Evolutionary conservation across 2,113 vertebrate genomes (phyloP).

Genomic region (Promerops cafer): DNA sequence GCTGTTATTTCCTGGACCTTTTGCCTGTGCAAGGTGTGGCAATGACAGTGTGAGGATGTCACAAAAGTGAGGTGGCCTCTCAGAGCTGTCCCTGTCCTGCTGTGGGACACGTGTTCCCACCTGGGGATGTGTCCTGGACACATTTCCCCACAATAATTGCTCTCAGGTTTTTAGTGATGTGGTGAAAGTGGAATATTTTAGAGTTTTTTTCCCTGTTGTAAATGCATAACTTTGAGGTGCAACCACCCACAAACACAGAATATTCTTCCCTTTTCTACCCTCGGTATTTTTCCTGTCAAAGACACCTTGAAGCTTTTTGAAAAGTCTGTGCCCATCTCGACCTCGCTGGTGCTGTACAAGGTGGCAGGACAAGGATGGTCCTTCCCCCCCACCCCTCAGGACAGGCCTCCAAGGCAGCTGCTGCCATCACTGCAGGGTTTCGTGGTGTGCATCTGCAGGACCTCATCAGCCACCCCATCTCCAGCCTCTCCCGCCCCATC

Average conservation of each 20-base stretch:
- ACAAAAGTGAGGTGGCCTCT: background rate
- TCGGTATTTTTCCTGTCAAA: background rate
- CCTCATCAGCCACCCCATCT: background rate
- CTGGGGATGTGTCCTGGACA: background rate
- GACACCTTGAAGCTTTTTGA: background rate
- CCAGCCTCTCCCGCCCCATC: background rate
- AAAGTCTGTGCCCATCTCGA: rapidly evolving
- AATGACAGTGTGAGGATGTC: background rate
- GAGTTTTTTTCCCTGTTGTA: rapidly evolving
- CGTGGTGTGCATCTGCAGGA: background rate
- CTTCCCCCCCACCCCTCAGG: background rate
- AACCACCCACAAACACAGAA: rapidly evolving
- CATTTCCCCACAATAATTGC: background rate
- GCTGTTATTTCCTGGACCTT: background rate
- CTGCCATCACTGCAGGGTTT: background rate
- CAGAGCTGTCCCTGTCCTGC: background rate
- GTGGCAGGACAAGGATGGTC: background rate
- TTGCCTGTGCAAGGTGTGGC: background rate
- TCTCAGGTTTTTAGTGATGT: background rate
- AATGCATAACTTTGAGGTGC: background rate
- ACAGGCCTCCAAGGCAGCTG: background rate
- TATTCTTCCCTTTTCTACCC: background rate
- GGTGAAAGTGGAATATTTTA: background rate
- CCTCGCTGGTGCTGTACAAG: background rate
- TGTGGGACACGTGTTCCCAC: rapidly evolving